Evolutionary conservation across 2,888 invertebrate species (phyloP).

Genomic region (Macrosoma leucophasiata): DNA sequence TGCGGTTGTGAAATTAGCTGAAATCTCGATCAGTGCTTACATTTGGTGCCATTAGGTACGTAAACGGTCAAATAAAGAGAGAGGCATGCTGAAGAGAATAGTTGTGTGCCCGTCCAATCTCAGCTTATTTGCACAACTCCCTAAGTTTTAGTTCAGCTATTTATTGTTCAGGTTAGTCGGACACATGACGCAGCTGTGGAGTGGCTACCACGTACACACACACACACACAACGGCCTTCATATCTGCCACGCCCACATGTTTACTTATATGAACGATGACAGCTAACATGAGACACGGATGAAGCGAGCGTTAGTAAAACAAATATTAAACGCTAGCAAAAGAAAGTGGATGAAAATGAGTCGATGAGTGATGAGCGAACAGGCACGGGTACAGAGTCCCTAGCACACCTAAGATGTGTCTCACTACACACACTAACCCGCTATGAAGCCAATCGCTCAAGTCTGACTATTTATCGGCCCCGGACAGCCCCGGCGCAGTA

Average conservation of each 20-base stretch:
- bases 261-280: constrained; percentile 36
- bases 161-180: constrained; percentile 4
- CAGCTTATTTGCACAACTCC: constrained; percentile 66
- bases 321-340: constrained; percentile 30
- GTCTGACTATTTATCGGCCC: constrained; percentile 25
- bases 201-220: constrained; percentile 33
- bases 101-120: constrained; percentile 67
- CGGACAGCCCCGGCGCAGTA: constrained; percentile 25
- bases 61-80: too few species aligned
- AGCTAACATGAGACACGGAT: constrained; percentile 37
- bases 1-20: constrained; percentile 70
- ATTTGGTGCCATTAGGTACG: too few species aligned
- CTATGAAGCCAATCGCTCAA: constrained; percentile 25
- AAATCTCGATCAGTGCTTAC: too few species aligned
- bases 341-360: constrained; percentile 36
- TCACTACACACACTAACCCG: constrained; percentile 24
- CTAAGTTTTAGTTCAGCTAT: constrained; percentile 3
- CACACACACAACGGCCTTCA: constrained; percentile 16
- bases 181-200: constrained; percentile 5
- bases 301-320: constrained; percentile 37
- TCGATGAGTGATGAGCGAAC: constrained; percentile 27
- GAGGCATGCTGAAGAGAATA: constrained; percentile 44
- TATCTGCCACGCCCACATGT: constrained; percentile 28
- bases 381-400: constrained; percentile 33
- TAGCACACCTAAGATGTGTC: constrained; percentile 23